Conservation (phyloP, 2,888 invertebrate genomes). For the Dendrolimus houi region DNA sequence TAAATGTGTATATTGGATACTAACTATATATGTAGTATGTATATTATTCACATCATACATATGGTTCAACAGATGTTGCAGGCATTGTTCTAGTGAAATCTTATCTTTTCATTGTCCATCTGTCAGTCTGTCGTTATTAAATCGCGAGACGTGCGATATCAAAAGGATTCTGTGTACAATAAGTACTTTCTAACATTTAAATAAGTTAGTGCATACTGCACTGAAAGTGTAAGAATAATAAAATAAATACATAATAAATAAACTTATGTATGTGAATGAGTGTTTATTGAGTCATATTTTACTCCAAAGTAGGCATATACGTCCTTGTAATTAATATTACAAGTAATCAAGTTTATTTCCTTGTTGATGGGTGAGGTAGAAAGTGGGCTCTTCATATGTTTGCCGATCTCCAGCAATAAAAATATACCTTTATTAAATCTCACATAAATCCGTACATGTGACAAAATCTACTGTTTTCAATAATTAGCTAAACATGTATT, state of each 20-base stretch:
- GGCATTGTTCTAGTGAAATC: constrained; percentile 54
- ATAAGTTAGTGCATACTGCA: not conserved
- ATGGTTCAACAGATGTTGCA: constrained; percentile 31
- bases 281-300: too few species aligned
- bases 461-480: too few species aligned
- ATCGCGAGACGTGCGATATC: constrained; percentile 24
- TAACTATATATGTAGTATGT: constrained; percentile 10
- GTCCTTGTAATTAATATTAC: too few species aligned
- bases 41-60: constrained; percentile 6
- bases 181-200: not conserved
- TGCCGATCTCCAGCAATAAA: too few species aligned
- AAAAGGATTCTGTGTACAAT: constrained; percentile 7
- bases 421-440: too few species aligned
- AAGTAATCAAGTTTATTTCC: too few species aligned
- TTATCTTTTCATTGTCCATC: constrained; percentile 52
- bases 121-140: constrained; percentile 30
- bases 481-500: too few species aligned
- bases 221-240: not conserved
- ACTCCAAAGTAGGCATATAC: not conserved
- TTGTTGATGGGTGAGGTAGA: too few species aligned
- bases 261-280: not conserved
- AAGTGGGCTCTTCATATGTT: too few species aligned
- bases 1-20: constrained; percentile 3
- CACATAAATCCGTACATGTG: too few species aligned
- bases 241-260: not conserved